Evolutionary conservation across 2,113 vertebrate genomes (phyloP), one percentile per base, ranked within the genome.

Genomic region (Tinamus guttatus): DNA sequence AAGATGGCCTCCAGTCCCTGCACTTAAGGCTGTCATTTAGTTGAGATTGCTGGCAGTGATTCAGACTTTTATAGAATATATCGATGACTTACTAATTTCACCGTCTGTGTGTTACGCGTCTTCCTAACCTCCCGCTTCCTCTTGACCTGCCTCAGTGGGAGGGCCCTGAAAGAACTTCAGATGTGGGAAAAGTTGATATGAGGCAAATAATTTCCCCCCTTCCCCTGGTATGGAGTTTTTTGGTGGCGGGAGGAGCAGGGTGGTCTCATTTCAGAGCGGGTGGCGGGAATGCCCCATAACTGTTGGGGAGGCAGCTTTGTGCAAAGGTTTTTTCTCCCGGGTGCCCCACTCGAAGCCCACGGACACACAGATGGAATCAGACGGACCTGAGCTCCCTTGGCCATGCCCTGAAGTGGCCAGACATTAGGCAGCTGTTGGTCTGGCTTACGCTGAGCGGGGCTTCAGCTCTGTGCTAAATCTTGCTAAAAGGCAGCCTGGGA

Each of bases 1-100:
- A 90, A 94, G 58, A 94, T 94, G 94, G 89, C 93, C 91, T 95
- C 96, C 90, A 90, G 69, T 76, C 77, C 79, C 75, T 96, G 92
- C 89, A 51, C 92, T 96, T 95, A 54, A 80, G 75, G 83, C 65
- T 73, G 17, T 94, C 78, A 63, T 95, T 94, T 65, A 52, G 63
- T 89, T 77, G 93, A 93, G 36, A 36, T 88, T 88, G 40, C 86
- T 91, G 88, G 85, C 85, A 93, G 78, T 11, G 47, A 28, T 90
- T 95, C 85, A 86, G 70, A 40, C 54, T 91, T 49, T 89, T 77
- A 45, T 71, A 81, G 90, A 70, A 58, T 90, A 22, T 92, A 92
- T 95, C 63, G 92, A 93, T 95, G 88, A 89, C 12, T 94, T 95
- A 71, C 32, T 93, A 13, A 92, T 96, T 84, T 83, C 83, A 28